Conservation (phyloP, 2,888 invertebrate species). For the Agonopterix subpropinquella region DNA sequence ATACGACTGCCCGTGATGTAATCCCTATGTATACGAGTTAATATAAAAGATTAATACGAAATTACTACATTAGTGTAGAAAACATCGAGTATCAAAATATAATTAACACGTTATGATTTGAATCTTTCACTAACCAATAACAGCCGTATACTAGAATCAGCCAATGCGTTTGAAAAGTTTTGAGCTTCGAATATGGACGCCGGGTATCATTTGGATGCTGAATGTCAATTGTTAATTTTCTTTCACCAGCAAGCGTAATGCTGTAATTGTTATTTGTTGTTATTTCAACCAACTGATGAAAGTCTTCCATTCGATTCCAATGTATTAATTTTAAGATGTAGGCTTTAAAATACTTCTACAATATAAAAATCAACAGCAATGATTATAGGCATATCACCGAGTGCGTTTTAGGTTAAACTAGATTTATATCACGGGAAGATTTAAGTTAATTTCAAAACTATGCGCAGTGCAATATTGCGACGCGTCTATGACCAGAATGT, state of each 20-base stretch:
- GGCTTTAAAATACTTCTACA: conserved; percentile 6
- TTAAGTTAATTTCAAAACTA: conserved; percentile 43
- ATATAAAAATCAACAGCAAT: conserved; percentile 16
- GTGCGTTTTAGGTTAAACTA: conserved; percentile 31
- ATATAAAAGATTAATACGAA: conserved; percentile 58
- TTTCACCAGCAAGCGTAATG: no score
- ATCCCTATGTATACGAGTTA: conserved; percentile 50
- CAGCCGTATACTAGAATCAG: conserved; percentile 74
- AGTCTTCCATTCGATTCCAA: no score
- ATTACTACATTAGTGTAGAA: conserved; percentile 67
- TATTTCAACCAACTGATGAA: no score
- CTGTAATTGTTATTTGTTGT: no score
- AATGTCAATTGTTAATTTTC: conserved; percentile 28
- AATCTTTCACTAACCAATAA: conserved; percentile 72
- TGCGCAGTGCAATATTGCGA: conserved; percentile 33
- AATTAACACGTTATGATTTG: conserved; percentile 67
- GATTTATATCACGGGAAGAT: conserved; percentile 35
- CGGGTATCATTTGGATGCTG: conserved; percentile 43
- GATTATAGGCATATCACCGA: conserved; percentile 21
- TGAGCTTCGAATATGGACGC: conserved; percentile 53
- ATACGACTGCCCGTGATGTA: conserved; percentile 47
- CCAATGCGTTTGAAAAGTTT: conserved; percentile 64
- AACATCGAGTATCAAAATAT: conserved; percentile 75
- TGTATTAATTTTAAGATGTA: no score
- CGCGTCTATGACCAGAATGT: conserved; percentile 71